Conservation (phyloP, 1,140 invertebrate species). For the Trichogramma pretiosum region DNA sequence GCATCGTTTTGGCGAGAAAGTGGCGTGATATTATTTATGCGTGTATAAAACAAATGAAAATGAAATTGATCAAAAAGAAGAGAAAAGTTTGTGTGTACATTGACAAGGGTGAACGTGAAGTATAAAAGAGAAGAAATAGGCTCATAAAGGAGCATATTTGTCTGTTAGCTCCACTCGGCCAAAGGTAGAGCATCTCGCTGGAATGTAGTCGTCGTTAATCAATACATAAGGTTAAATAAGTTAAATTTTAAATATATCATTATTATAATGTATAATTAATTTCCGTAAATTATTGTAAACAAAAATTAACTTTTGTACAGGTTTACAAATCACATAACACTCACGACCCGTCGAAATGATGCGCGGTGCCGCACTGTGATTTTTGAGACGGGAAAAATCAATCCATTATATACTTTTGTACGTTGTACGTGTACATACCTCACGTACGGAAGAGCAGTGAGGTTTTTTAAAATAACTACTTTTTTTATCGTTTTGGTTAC, state of each 20-base stretch:
- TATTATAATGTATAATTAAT: constrained; percentile 42
- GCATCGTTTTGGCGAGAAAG: constrained; percentile 29
- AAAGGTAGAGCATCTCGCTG: constrained; percentile 43
- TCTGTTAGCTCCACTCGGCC: constrained; percentile 47
- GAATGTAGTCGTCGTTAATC: constrained; percentile 46
- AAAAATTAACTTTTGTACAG: constrained; percentile 44
- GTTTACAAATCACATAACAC: constrained; percentile 31
- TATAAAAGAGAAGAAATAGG: constrained; percentile 33
- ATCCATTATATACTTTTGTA: no score
- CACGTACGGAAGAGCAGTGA: not conserved
- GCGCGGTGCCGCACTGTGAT: constrained; percentile 34
- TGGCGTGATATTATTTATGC: constrained; percentile 20
- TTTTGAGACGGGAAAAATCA: constrained; percentile 33
- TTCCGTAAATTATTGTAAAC: constrained; percentile 36
- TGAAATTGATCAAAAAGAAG: constrained; percentile 1
- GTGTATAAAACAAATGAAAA: constrained; percentile 2
- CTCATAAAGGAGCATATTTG: constrained; percentile 44
- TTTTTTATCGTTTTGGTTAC: no score
- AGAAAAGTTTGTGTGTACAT: no score
- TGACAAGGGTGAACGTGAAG: constrained; percentile 11
- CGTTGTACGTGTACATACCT: no score
- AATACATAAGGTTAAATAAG: constrained; percentile 45
- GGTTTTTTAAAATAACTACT: no score
- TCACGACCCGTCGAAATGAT: constrained; percentile 23
- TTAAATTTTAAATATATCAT: constrained; percentile 46